Base-by-base conservation (phyloP, 2,888 invertebrate genomes). In the Tetropium fuscum region DNA sequence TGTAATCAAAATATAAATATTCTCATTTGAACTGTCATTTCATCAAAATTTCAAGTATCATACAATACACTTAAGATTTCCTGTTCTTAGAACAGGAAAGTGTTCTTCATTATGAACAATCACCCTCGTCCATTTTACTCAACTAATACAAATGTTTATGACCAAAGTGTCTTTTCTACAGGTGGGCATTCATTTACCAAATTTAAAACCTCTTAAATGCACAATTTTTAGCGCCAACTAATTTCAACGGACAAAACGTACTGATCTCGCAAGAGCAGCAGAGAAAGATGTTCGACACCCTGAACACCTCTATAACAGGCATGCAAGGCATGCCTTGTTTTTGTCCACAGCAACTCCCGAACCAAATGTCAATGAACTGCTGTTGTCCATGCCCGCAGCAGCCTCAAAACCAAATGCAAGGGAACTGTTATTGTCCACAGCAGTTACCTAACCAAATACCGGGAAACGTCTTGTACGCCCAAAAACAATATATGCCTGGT, bases 231-330 rank as follows among this genome's bases (percentile, higher is more conserved):
- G 75, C 63, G 20, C 74, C 74, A 11, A 60, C 67, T 8, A 68
- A 59, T 30, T 49, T 71, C 19, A 68, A 69, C 13, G 69, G 69
- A 4, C 71, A 71, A 57, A 68, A 71, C 45, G 66, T 74, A n/a
- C 51, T 73, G 15, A 55, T 72, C 30, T 73, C 72, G 0, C 72
- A 74, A 66, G 73, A 68, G 53, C 72, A 73, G 51, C 69, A 74
- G 49, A 64, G 71, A 45, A 72, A 67, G 54, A 45, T 74, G 11
- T 68, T 43, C 45, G 73, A 75, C 51, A 66, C 64, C 13, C 40
- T 69, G 1, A 69, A 69, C 11, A 75, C 74, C 13, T 68, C 74
- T 3, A 63, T 76, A 22, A 53, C 58, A 6, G 71, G 66, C 20
- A 47, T 63, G 53, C n/a, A n/a, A n/a, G n/a, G n/a, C n/a, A n/a